Evolutionary conservation across 2,888 invertebrate species (phyloP).

Genomic region (Cephus rjabovi): DNA sequence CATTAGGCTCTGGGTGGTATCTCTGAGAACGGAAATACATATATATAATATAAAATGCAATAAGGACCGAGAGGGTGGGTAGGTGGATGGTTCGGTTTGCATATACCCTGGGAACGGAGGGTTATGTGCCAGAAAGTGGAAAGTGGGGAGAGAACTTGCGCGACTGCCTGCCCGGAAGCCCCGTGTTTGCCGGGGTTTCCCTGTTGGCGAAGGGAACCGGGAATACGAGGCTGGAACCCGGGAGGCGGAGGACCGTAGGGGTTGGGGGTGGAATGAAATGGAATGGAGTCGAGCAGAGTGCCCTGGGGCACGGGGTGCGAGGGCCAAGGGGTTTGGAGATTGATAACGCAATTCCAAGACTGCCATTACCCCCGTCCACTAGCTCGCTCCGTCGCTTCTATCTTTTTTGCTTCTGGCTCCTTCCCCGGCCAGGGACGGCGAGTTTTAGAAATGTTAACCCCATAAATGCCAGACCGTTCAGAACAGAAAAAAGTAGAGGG

Average conservation of each 20-base stretch:
- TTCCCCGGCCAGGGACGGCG: conserved; percentile 52
- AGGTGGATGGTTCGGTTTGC: conserved; percentile 24
- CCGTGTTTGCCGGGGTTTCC: conserved; percentile 54
- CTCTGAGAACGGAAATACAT: conserved; percentile 34
- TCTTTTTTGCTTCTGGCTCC: conserved; percentile 58
- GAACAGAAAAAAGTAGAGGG: conserved; percentile 19
- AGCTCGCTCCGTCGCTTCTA: conserved; percentile 59
- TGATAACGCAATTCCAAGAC: conserved; percentile 67
- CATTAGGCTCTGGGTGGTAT: neutral
- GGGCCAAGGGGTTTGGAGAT: conserved; percentile 62
- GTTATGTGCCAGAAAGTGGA: conserved; percentile 14
- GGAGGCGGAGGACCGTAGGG: conserved; percentile 38
- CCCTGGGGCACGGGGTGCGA: conserved; percentile 35
- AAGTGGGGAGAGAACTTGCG: conserved; percentile 37
- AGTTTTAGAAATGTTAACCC: conserved; percentile 67
- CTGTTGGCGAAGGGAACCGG: conserved; percentile 40
- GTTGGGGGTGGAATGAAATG: conserved; percentile 27
- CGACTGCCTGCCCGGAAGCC: conserved; percentile 49
- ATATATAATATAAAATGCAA: conserved; percentile 60
- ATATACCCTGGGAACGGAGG: conserved; percentile 8
- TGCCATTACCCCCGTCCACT: conserved; percentile 64
- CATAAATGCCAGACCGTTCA: conserved; percentile 62
- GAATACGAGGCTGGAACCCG: conserved; percentile 31
- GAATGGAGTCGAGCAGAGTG: conserved; percentile 28
- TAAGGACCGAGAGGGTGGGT: conserved; percentile 49